Conservation (phyloP, 1,140 invertebrate species). For the Linepithema humile region DNA sequence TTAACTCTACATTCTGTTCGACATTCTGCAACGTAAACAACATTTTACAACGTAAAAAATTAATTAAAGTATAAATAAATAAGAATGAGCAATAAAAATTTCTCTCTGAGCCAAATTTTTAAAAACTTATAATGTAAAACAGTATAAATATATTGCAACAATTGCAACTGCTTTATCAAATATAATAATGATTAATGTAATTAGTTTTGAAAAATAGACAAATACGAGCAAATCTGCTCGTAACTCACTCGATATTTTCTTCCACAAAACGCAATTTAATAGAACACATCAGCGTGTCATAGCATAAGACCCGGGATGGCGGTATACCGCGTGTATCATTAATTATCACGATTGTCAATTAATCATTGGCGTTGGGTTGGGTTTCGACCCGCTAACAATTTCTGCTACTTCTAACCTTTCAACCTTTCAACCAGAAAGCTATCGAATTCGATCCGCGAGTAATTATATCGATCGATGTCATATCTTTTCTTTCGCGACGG, state of each 20-base stretch:
- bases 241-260: conserved; percentile 45
- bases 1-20: neutral
- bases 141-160: neutral
- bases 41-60: neutral
- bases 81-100: neutral
- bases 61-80: neutral
- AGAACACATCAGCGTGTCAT: conserved; percentile 44
- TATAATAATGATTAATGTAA: neutral
- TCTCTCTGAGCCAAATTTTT: too few relatives aligned
- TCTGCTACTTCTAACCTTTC: conserved; percentile 66
- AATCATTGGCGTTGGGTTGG: conserved; percentile 42
- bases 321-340: conserved; percentile 50
- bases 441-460: conserved; percentile 69
- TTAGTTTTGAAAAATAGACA: neutral
- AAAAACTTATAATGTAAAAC: neutral
- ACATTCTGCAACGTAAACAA: neutral
- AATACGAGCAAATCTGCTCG: neutral
- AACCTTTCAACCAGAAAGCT: conserved; percentile 67
- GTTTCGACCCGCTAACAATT: conserved; percentile 54
- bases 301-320: conserved; percentile 25
- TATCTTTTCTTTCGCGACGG: conserved; percentile 44
- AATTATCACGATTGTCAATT: conserved; percentile 58
- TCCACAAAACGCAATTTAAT: conserved; percentile 52
- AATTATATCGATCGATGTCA: conserved; percentile 63
- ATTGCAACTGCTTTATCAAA: too few relatives aligned